Evolutionary conservation across 2,113 vertebrate genomes (phyloP), one percentile per base, ranked within the genome.

Genomic region (Pandion haliaetus): DNA sequence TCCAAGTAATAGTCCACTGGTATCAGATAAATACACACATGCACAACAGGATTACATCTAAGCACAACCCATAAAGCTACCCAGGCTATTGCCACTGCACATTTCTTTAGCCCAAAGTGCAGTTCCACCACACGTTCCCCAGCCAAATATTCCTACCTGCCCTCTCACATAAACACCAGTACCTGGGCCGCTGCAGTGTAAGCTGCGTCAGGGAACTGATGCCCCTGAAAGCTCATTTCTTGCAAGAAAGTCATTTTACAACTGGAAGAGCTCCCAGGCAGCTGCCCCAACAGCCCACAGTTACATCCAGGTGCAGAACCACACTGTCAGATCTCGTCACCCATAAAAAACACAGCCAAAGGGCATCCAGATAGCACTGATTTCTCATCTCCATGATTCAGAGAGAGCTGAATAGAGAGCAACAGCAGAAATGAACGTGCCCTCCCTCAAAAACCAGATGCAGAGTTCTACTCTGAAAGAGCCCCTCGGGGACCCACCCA

Each of bases 231-330:
- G 79, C 23, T 70, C 20, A 62, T 85, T 95, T 88, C 40, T 93
- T 62, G 15, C 13, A 61, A 65, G 74, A 74, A 77, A 40, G 17
- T 80, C 0, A 65, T 79, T 93, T 90, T 76, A 54, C 74, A 86
- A 49, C 58, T 58, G 82, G 74, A 65, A 57, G 66, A 96, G 78
- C 34, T 97, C 49, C 24, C 70, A 71, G 6, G 34, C 87, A 96
- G 92, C 95, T 91, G 84, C 73, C 62, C 84, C 66, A 80, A 94
- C 70, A 90, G 95, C 96, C 93, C 58, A 58, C 9, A 0, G 90
- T 88, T 94, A 95, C 40, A 45, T 85, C 66, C 96, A 95, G 96
- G 93, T 96, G 96, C 92, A 93, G 58, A 91, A 91, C 81, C 2
- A 7, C 62, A 54, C 54, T 65, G 69, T 90, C 94, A 76, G 77